Evolutionary conservation across 2,797 vertebrate species (phyloP).

Genomic region (Chaetodon trifasciatus): DNA sequence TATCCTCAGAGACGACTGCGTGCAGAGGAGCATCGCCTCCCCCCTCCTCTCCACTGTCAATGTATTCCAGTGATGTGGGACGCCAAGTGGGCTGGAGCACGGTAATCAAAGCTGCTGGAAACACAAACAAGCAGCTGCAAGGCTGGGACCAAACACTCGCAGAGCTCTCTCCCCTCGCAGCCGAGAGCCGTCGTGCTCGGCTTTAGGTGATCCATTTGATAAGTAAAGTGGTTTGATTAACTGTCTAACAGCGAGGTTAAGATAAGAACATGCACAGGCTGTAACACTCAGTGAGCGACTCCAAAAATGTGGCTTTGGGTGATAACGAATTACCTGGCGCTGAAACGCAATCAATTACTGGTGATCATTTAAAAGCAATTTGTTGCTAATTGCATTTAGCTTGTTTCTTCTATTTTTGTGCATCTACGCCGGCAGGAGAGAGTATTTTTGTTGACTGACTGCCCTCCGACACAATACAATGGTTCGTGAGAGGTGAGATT

Average conservation of each 20-base stretch:
- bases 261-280: conserved; percentile 59
- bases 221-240: conserved; percentile 68
- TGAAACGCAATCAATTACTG: conserved; percentile 43
- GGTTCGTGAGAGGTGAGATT: conserved; percentile 78
- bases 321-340: conserved; percentile 49
- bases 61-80: conserved; percentile 86
- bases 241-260: conserved; percentile 50
- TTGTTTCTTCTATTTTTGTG: background rate
- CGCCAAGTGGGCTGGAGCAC: conserved; percentile 85
- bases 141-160: conserved; percentile 26
- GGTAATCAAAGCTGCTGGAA: conserved; percentile 80
- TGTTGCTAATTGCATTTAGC: conserved; percentile 10
- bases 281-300: conserved; percentile 12
- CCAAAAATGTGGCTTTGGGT: conserved; percentile 40
- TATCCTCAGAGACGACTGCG: conserved; percentile 80
- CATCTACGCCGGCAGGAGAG: background rate
- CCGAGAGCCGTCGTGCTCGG: conserved; percentile 17
- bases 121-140: conserved; percentile 63
- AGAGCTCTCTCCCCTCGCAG: conserved; percentile 15
- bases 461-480: background rate
- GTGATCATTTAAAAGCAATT: conserved; percentile 34
- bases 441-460: background rate
- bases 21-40: conserved; percentile 78
- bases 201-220: conserved; percentile 52
- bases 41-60: conserved; percentile 82